A percentile compares a stretch with the other conserved stretches of the same genome.
Evolutionary conservation across 2,888 invertebrate species (phyloP).

Genomic region (Heliconius hortense): DNA sequence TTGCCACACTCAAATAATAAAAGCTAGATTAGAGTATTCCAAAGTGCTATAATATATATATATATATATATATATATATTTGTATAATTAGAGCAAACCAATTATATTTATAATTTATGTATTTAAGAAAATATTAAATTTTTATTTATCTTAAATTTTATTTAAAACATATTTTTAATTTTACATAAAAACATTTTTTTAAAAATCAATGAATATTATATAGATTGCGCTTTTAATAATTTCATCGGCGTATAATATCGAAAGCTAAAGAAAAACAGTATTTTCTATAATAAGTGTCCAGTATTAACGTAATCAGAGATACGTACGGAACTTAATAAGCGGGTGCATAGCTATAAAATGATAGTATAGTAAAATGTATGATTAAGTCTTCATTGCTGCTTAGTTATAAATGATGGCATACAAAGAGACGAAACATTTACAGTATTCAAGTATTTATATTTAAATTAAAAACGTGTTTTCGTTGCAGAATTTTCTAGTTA

Average conservation of each 20-base stretch:
- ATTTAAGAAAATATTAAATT: neutral
- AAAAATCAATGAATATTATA: neutral
- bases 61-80: no score
- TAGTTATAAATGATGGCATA: slow-evolving; percentile 24
- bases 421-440: slow-evolving; percentile 23
- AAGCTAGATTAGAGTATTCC: neutral
- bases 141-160: neutral
- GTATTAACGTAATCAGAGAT: slow-evolving; percentile 27
- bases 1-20: slow-evolving; percentile 14
- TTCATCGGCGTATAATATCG: neutral
- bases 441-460: slow-evolving; percentile 6
- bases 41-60: neutral
- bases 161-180: neutral
- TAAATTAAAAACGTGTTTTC: slow-evolving; percentile 6
- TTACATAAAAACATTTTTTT: neutral
- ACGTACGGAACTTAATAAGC: slow-evolving; percentile 33
- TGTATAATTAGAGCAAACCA: neutral
- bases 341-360: slow-evolving; percentile 28
- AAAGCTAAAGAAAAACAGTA: slow-evolving; percentile 15
- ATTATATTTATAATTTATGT: neutral
- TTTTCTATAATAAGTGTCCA: slow-evolving; percentile 21
- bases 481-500: slow-evolving; percentile 11
- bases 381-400: slow-evolving; percentile 32
- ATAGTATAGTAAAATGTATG: slow-evolving; percentile 33
- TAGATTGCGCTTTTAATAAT: neutral